phyloP scores from a whole-genome alignment of 2,797 vertebrate species.

The Coregonus ussuriensis region DNA sequence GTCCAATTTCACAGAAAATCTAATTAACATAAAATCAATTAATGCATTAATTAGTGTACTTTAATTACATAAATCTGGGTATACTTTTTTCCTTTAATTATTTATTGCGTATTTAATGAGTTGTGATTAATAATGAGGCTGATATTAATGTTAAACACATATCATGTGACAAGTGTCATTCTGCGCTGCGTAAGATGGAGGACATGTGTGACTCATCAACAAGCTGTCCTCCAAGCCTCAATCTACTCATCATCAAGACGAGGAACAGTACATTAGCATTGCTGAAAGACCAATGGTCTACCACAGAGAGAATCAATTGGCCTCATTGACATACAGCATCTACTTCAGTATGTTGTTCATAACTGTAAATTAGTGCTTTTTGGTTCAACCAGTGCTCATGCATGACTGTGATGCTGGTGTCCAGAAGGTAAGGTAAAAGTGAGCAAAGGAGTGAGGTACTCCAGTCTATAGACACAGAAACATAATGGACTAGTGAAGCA shows the following conservation, averaged over 20 bases:
- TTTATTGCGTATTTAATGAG: constrained; percentile 80
- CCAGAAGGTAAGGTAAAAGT: too few species aligned
- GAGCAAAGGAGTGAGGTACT: too few species aligned
- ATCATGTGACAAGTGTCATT: neutral
- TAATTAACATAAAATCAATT: constrained; percentile 84
- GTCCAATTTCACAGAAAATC: constrained; percentile 69
- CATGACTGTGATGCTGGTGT: too few species aligned
- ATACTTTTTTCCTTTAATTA: constrained; percentile 77
- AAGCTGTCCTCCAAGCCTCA: neutral
- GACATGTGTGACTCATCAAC: constrained; percentile 43
- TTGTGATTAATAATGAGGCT: constrained; percentile 72
- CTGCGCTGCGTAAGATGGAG: constrained; percentile 49
- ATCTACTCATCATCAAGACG: too few species aligned
- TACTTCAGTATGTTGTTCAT: neutral
- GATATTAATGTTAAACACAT: constrained; percentile 70
- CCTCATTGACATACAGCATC: neutral
- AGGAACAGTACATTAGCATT: too few species aligned
- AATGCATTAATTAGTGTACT: constrained; percentile 79
- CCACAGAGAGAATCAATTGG: neutral
- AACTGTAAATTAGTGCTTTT: neutral
- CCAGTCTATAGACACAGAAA: neutral
- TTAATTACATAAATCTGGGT: constrained; percentile 78
- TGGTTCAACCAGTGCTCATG: too few species aligned
- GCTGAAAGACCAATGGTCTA: neutral
- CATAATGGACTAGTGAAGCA: neutral